Base-by-base conservation (phyloP, 1,140 invertebrate species). In the Drosophila yakuba region DNA sequence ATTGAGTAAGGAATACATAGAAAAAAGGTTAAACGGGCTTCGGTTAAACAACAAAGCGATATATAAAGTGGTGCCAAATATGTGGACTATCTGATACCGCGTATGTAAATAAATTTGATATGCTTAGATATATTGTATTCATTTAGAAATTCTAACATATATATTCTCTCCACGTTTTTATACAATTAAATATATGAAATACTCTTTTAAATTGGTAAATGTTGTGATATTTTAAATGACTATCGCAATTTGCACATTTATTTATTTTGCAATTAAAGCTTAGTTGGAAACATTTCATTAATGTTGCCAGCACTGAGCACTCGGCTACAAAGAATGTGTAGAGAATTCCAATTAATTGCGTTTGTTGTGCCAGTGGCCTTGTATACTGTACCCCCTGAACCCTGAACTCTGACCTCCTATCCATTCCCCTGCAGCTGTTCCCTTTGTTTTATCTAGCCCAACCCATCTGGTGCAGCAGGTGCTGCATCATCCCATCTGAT, bases 311-410 rank as follows among this genome's bases (percentile, higher is more conserved):
- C 55, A 25, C 47, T 28, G 11, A 45, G 41, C 52, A 66, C 39
- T 52, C 48, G 25, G 38, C 28, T 23, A 15, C 39, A 68, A 77
- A 51, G 56, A 77, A 58, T 68, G 62, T 20, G 41, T 8, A 41
- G 51, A 71, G 61, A 75, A 71, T 51, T 81, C 74, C 80, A 90
- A 79, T 90, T 90, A 90, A 90, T 90, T 90, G 66, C 80, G 78
- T 90, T 90, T 89, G 72, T 78, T 80, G 63, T 84, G 76, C 76
- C 66, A 51, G 59, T 74, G 66, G 64, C 52, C 41, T 59, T 59
- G 55, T 52, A 38, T 64, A 48, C 48, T 20, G 32, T n/a, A n/a
- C 36, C 38, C 45, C 12, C 17, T 12, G 43, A 45, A 41, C 45
- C 2, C 23, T 14, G 32, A 48, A 17, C 39, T 3, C 7, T 58